Evolutionary conservation across 1,140 invertebrate species (phyloP).

Genomic region (Wasmannia auropunctata): DNA sequence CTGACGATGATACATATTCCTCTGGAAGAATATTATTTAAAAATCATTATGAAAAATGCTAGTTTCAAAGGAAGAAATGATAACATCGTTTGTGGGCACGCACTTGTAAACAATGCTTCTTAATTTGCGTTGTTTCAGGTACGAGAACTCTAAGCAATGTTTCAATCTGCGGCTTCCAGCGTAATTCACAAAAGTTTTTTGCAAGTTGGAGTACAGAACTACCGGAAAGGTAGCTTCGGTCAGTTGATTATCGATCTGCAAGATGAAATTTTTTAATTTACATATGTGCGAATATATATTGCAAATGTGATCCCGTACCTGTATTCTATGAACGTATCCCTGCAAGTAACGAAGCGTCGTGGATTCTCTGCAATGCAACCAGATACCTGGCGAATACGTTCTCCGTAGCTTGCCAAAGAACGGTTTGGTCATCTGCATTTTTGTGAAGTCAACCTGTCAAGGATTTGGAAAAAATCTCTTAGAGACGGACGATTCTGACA

Average conservation of each 20-base stretch:
- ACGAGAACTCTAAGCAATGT: constrained; percentile 89
- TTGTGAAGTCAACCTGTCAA: constrained; percentile 90
- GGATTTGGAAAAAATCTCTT: constrained; percentile 4
- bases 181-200: constrained; percentile 79
- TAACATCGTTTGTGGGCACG: constrained; percentile 39
- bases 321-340: constrained; percentile 89
- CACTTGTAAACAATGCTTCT: constrained; percentile 88
- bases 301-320: constrained; percentile 81
- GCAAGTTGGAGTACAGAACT: constrained; percentile 89
- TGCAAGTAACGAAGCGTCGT: constrained; percentile 89
- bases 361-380: constrained; percentile 91
- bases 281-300: constrained; percentile 16
- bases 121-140: constrained; percentile 87
- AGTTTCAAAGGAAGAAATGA: background rate
- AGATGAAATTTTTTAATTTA: constrained; percentile 49
- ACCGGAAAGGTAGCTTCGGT: constrained; percentile 91
- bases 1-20: constrained; percentile 90
- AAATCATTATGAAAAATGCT: constrained; percentile 22
- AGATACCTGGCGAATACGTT: constrained; percentile 91
- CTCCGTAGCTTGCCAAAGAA: constrained; percentile 92
- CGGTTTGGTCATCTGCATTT: constrained; percentile 95
- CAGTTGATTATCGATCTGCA: constrained; percentile 93
- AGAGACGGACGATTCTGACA: background rate
- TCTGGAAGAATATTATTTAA: constrained; percentile 79
- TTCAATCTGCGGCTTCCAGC: constrained; percentile 85